phyloP scores from a whole-genome alignment of 2,113 vertebrate genomes.

The Atrichornis clamosus region DNA sequence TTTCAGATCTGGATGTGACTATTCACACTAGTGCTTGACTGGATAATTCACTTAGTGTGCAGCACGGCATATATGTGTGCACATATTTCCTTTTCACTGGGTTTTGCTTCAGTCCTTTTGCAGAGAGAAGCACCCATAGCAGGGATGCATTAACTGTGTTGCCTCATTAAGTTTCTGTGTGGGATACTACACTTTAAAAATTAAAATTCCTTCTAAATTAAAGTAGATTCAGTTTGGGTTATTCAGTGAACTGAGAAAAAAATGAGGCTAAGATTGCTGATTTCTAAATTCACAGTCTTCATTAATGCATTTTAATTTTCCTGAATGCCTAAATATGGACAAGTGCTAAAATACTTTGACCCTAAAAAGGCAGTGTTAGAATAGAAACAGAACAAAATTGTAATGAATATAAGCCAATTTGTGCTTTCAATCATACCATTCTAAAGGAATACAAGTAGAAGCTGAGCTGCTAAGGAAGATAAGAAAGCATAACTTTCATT shows the following conservation, averaged over 20 bases:
- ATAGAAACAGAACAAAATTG: background rate
- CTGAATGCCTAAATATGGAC: background rate
- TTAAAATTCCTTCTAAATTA: background rate
- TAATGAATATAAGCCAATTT: background rate
- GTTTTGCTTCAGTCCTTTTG: background rate
- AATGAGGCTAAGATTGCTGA: background rate
- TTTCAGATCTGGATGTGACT: background rate
- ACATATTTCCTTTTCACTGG: background rate
- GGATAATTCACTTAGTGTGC: background rate
- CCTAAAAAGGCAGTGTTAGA: background rate
- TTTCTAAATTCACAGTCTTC: background rate
- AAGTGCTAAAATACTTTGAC: background rate
- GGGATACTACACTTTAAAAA: background rate
- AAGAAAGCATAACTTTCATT: background rate
- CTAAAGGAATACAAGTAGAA: background rate
- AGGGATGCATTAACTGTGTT: background rate
- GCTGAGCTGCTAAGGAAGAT: background rate
- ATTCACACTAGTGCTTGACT: background rate
- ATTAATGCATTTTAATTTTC: background rate
- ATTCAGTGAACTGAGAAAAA: background rate
- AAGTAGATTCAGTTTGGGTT: background rate
- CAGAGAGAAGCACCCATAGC: background rate
- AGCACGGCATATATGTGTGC: accelerated
- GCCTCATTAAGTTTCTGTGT: background rate
- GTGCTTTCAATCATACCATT: background rate